Conservation (phyloP, 2,113 vertebrate genomes). For the Antidorcas marsupialis region DNA sequence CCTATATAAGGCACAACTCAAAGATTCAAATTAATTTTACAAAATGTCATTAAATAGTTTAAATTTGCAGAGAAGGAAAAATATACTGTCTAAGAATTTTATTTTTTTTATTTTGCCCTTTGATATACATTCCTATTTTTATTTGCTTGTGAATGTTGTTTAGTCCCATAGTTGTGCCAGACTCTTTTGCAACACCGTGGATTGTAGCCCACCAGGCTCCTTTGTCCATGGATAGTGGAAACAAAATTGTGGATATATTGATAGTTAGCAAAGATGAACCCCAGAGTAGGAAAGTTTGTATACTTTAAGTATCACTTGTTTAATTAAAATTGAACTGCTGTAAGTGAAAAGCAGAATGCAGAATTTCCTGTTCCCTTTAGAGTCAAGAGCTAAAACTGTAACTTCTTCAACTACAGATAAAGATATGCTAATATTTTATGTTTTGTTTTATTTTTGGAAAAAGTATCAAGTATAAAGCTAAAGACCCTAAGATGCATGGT, state of each 20-base stretch:
- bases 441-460: constrained; percentile 22
- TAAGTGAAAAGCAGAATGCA: not conserved
- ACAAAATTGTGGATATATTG: not conserved
- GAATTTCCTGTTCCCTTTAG: not conserved
- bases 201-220: not conserved
- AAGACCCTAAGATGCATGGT: constrained; percentile 42
- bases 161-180: not conserved
- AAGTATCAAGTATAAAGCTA: not conserved
- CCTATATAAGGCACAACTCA: not conserved
- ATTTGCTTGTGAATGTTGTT: not conserved
- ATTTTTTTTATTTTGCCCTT: not conserved
- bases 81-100: not conserved
- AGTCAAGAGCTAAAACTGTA: not conserved
- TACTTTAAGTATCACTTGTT: not conserved
- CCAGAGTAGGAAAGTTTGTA: not conserved
- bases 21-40: not conserved
- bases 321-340: not conserved
- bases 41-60: not conserved
- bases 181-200: not conserved
- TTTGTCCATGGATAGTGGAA: not conserved
- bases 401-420: not conserved
- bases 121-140: not conserved
- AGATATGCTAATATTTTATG: not conserved
- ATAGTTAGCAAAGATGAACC: not conserved
- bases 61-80: not conserved